Evolutionary conservation across 2,888 invertebrate species (phyloP).

Genomic region (Hedychridium roseum): DNA sequence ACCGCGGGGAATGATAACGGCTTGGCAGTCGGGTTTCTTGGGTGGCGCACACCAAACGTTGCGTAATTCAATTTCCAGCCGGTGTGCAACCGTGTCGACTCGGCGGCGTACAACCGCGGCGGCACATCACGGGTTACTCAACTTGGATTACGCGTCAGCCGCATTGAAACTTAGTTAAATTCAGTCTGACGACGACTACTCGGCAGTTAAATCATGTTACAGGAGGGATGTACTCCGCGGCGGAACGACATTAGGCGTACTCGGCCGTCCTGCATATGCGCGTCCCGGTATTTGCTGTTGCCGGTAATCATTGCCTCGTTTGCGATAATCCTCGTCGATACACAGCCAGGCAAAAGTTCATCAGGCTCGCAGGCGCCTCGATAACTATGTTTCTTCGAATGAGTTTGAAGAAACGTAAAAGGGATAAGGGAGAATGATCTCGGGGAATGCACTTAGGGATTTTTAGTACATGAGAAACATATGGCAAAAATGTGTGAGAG

Average conservation of each 20-base stretch:
- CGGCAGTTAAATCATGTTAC: constrained; percentile 7
- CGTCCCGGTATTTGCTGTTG: no score
- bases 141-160: constrained; percentile 29
- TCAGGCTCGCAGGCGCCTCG: no score
- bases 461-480: no score
- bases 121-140: constrained; percentile 21
- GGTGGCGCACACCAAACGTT: constrained; percentile 20
- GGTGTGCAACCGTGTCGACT: constrained; percentile 6
- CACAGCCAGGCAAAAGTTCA: not conserved
- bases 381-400: no score
- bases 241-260: not conserved
- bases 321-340: constrained; percentile 1
- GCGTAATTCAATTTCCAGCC: constrained; percentile 32
- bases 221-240: not conserved
- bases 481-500: no score
- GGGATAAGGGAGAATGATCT: no score
- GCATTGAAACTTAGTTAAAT: constrained; percentile 31
- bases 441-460: no score
- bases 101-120: constrained; percentile 18
- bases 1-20: no score
- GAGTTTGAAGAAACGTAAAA: no score
- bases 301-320: constrained; percentile 5
- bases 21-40: no score
- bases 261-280: no score
- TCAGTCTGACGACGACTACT: constrained; percentile 18